Base-by-base conservation (phyloP, 2,888 invertebrate genomes). In the Achlya flavicornis region DNA sequence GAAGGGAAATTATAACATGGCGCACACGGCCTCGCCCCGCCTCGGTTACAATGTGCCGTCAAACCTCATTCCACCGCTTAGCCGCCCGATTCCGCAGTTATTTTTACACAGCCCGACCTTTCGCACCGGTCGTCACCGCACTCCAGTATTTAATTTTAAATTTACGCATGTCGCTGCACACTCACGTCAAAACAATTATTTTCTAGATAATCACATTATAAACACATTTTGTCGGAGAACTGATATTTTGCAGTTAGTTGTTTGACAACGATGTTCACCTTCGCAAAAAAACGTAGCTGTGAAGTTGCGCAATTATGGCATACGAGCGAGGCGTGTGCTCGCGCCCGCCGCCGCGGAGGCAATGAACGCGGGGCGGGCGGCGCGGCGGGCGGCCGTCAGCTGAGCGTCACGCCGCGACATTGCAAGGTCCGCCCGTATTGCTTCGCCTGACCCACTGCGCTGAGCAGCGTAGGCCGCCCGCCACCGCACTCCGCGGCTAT, bases 291-390 rank as follows among this genome's bases (percentile, higher is more conserved):
- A 19, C 53, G 53, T 53, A 19, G 53, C 19, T 53, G 73, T 69
- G 75, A 75, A 72, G 70, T 73, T 72, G 73, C 66, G 68, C 72
- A 71, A 75, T 70, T 73, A 71, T 77, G 68, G 81, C 90, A 88
- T 89, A 83, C 19, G 16, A 41, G 41, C 85, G 76, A 75, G 71
- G 77, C 91, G 88, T 84, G 86, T 86, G 88, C 87, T 88, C 92
- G 81, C 90, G 84, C 85, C 92, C 92, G 92, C 91, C 87, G 95
- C 95, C 95, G 94, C 95, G 94, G 93, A 95, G 94, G 94, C 95
- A 95, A 95, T 95, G 95, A 95, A 95, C 95, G 95, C 94, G 94
- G 94, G 91, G 93, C 91, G 94, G 80, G 78, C 72, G 80, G 72
- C 75, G 81, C 76, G 88, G 85, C 86, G 81, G 87, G 89, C 85